Base-by-base conservation (phyloP, 2,888 invertebrate genomes). In the Phytoseiulus persimilis region DNA sequence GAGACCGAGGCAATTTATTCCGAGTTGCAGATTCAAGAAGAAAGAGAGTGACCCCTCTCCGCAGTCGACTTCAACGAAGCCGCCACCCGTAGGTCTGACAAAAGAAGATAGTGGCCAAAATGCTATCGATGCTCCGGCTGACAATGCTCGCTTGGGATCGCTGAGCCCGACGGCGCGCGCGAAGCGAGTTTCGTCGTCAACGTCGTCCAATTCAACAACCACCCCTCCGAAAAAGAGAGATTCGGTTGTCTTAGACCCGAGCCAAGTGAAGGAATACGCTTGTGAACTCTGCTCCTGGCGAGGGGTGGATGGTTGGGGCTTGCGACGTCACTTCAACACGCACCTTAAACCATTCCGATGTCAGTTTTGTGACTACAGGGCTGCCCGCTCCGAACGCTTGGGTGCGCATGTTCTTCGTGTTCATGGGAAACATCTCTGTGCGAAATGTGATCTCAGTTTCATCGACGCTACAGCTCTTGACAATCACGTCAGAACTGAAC, bases 281-380 rank as follows among this genome's bases (percentile, higher is more conserved):
- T 87, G 87, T 23, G 87, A 87, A n/a, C 87, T 39, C 93, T 97
- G 97, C 93, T 94, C 96, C 32, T 97, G 97, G 97, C 96, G 96
- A 83, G 97, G 97, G 32, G 96, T 96, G 90, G 97, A 97, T 93
- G 97, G 97, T 93, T 97, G 97, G 97, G 97, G 97, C 92, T 94
- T 97, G 90, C 97, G 97, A 93, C 94, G 97, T 89, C 97, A 97
- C 93, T 94, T 97, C 92, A 97, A 97, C 94, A 97, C 97, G 83
- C 97, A 97, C 93, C 94, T 97, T 92, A 97, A 97, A 93, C 97
- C 97, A 87, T 97, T 96, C 93, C 95, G 96, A 90, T 97, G 97
- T 93, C 95, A 95, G 91, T 94, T 97, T 90, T 97, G 97, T 93
- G 97, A 97, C 93, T 97, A 97, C 94, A 97, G 97, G 94, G 97